Evolutionary conservation across 2,113 vertebrate genomes (phyloP), one percentile per base, ranked within the genome.

Genomic region (Hyperoodon ampullatus): DNA sequence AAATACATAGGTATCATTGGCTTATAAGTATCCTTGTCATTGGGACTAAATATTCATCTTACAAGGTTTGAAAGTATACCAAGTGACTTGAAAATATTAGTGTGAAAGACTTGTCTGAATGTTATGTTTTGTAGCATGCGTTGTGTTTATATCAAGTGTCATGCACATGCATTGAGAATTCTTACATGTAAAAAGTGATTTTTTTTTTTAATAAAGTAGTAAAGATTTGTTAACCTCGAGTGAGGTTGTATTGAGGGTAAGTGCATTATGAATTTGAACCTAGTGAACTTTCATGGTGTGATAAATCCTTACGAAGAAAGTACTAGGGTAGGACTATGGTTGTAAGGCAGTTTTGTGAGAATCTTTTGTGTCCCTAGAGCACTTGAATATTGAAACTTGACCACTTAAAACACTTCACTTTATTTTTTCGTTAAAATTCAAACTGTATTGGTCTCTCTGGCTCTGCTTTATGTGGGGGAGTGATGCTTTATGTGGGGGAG

Each of bases 91-190:
- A 95, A 97, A 97, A 95, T 58, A 24, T 75, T 97, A 95, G 98
- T 98, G 93, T 99, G 98, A 97, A 97, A 98, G 98, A 12, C 88
- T 95, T 97, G 98, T 98, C 97, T 98, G 98, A 98, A 93, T 98
- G 98, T 97, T 95, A 50, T 93, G 96, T 98, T 98, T 96, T 98
- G 97, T 98, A 97, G 98, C 98, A 98, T 98, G 98, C 97, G 96
- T 88, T 97, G 12, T 95, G 96, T 96, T 90, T 61, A 50, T 96
- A 80, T 93, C 42, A 85, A 55, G 97, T 97, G 77, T 94, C 6
- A 3, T 91, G 75, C 33, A 33, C 16, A 86, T 78, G 11, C 14
- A 21, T 72, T 96, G 42, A 42, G 92, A 87, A 78, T 33, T 85
- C 68, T 88, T 42, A 30, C 44, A 55, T 85, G 14, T 95, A 90